These are phyloP conservation scores for Collichthys lucidus DNA, from an alignment of 2,113 vertebrate genomes.

Conservation along the genomic window DNA sequence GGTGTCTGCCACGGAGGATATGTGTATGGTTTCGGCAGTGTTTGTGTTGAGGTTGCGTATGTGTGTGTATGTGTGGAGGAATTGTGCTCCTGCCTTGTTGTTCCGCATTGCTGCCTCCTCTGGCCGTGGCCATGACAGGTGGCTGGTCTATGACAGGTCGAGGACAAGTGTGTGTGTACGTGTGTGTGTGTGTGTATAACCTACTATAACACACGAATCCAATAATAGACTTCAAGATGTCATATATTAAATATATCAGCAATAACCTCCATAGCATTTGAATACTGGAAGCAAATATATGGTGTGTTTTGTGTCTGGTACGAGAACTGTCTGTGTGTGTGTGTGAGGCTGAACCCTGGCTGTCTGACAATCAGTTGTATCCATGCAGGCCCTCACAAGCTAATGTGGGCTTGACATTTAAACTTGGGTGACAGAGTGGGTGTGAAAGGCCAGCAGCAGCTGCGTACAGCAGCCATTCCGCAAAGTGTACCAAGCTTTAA, in stretches of 20 bases:
- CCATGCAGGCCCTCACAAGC: slow-evolving; percentile 59
- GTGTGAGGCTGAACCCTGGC: slow-evolving; percentile 12
- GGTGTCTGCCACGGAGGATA: slow-evolving; percentile 47
- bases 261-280: not conserved
- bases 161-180: slow-evolving; percentile 18
- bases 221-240: not conserved
- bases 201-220: not conserved
- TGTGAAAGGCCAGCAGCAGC: slow-evolving; percentile 74
- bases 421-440: slow-evolving; percentile 71
- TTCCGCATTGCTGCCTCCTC: slow-evolving; percentile 60
- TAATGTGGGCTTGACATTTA: slow-evolving; percentile 78
- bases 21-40: slow-evolving; percentile 34
- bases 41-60: slow-evolving; percentile 22
- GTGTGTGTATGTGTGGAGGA: slow-evolving; percentile 16
- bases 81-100: slow-evolving; percentile 42
- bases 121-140: slow-evolving; percentile 61
- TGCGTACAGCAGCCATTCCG: slow-evolving; percentile 55
- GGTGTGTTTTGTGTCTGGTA: not conserved
- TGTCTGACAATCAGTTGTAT: slow-evolving; percentile 49
- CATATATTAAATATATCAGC: slow-evolving; percentile 9
- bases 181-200: slow-evolving; percentile 5
- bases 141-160: slow-evolving; percentile 54
- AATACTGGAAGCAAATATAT: not conserved
- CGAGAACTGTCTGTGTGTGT: not conserved
- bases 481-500: slow-evolving; percentile 63